Percentiles rank a stretch among this genome's conserved stretches.
These are phyloP conservation scores for Cyclura pinguis DNA, from an alignment of 2,797 vertebrate species.

Conservation along the genomic window DNA sequence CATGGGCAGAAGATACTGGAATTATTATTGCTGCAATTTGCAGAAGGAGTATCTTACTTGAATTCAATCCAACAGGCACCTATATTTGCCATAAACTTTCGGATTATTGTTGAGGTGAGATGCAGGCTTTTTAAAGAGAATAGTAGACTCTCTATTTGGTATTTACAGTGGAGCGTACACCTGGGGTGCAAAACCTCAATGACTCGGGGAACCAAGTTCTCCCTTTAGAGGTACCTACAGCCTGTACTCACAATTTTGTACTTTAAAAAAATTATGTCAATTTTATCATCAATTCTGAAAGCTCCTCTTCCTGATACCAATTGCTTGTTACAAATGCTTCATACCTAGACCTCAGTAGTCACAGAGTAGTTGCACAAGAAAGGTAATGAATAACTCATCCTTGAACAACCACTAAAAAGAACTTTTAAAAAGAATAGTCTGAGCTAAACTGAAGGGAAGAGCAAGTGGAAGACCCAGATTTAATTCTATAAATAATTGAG, in stretches of 20 bases:
- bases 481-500: no score
- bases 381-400: no score
- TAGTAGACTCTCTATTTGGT: background rate
- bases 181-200: background rate
- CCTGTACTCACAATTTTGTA: background rate
- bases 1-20: slow-evolving; percentile 48
- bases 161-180: background rate
- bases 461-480: no score
- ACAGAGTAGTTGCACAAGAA: no score
- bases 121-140: background rate
- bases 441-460: no score
- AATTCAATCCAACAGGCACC: slow-evolving; percentile 15
- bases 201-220: background rate
- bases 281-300: background rate
- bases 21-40: slow-evolving; percentile 24
- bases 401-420: no score
- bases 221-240: no score
- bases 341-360: background rate
- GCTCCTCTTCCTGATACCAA: background rate
- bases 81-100: background rate
- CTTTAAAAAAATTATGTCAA: background rate
- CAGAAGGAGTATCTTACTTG: background rate
- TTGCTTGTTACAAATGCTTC: background rate
- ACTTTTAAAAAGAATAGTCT: no score
- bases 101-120: background rate